Base-by-base conservation (phyloP, 2,113 vertebrate species). In the Crotophaga sulcirostris region DNA sequence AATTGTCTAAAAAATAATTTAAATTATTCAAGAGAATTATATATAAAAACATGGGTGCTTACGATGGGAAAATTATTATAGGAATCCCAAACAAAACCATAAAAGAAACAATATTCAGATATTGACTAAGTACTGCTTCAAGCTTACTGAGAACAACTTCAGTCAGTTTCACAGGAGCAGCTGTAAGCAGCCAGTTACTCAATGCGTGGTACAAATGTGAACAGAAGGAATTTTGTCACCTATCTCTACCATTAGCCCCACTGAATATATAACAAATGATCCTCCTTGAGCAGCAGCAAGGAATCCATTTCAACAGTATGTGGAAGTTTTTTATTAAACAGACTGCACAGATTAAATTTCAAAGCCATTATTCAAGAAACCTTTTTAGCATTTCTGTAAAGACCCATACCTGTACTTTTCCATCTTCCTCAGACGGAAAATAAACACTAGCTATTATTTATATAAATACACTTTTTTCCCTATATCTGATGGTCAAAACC, bases 141-240 rank as follows among this genome's bases (percentile, higher is more conserved):
- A 42, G 34, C n/a, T 45, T 10, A 34, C 44, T 7, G 13, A 10
- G 1, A 2, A 45, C 58, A 38, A 5, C 63, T 33, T 33, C 10
- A 8, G 15, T 5, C 24, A 13, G 25, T 11, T 59, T 42, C 38
- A 31, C 23, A 55, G 59, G 6, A 56, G 51, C 63, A 56, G 54
- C 34, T 21, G 23, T 8, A 16, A 49, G 4, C 29, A 51, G 51
- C 0, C 56, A 9, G 5, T 2, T 2, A 3, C 21, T 21, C 21
- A 7, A 0, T 0, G 10, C 1, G 0, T 5, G 28, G 34, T 47
- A 67, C 25, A 7, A 13, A 26, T 0, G 3, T 1, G 4, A 31
- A 9, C 36, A 47, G 60, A 21, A 10, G 38, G 9, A 54, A 36
- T 1, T 28, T 3, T 19, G 66, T 7, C n/a, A 3, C 24, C 1